phyloP scores from a whole-genome alignment of 2,888 invertebrate species.

The Hetaerina titia region DNA sequence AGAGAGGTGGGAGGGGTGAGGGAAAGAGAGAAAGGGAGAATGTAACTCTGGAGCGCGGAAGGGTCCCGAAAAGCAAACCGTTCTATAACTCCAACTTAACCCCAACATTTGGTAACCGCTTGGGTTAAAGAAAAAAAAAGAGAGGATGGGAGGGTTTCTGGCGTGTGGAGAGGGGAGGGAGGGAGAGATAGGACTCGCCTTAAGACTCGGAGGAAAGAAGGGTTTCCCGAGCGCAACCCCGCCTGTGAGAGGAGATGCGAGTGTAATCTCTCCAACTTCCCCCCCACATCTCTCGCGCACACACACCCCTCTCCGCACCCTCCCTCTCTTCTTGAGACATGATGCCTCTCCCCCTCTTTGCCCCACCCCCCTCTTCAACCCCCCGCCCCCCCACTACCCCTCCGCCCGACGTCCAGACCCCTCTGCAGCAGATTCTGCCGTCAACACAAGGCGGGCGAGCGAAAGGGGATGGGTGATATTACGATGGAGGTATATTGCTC shows the following conservation, averaged over 20 bases:
- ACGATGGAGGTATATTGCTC: conserved; percentile 45
- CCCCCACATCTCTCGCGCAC: not conserved
- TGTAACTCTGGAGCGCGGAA: not conserved
- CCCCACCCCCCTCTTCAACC: not conserved
- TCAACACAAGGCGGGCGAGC: not conserved
- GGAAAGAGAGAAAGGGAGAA: too few species aligned
- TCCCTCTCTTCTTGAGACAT: not conserved
- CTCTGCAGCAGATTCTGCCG: conserved; percentile 29
- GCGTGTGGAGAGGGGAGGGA: not conserved
- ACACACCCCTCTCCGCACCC: not conserved
- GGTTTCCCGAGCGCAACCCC: conserved; percentile 33
- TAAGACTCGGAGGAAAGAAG: not conserved
- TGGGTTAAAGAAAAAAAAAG: not conserved
- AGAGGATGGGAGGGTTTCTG: not conserved
- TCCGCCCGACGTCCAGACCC: not conserved
- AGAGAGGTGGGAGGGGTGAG: too few species aligned
- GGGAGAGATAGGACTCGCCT: conserved; percentile 9
- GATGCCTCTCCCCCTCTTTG: not conserved
- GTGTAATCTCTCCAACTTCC: conserved; percentile 52
- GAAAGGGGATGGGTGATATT: conserved; percentile 28
- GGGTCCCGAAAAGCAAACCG: conserved; percentile 27
- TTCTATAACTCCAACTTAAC: conserved; percentile 25
- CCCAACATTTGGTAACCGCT: conserved; percentile 46
- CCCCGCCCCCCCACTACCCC: not conserved
- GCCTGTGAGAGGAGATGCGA: not conserved